Percentiles rank a stretch among this genome's conserved stretches.
These are phyloP conservation scores for Eretmochelys imbricata DNA, from an alignment of 2,113 vertebrate species.

Conservation along the genomic window DNA sequence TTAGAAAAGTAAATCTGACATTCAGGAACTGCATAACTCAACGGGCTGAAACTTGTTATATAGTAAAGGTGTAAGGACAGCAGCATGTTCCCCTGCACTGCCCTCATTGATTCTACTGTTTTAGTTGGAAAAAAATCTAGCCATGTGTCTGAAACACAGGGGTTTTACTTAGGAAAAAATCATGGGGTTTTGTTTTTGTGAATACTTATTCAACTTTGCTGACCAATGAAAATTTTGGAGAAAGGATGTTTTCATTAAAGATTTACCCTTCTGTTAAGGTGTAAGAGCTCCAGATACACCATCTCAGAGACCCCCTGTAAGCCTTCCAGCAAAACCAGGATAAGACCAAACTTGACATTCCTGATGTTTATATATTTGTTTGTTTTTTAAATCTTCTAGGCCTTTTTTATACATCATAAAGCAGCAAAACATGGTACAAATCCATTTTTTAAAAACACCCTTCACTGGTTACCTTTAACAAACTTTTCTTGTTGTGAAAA, in stretches of 20 bases:
- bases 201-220: background rate
- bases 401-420: background rate
- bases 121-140: background rate
- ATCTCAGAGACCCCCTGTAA: background rate
- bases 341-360: background rate
- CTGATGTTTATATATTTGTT: background rate
- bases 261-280: background rate
- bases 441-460: background rate
- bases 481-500: constrained; percentile 1
- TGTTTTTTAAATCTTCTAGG: background rate
- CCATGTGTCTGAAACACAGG: background rate
- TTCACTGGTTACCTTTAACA: background rate
- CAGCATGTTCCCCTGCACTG: background rate
- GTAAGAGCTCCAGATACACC: background rate
- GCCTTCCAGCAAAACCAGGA: background rate
- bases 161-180: background rate
- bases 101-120: background rate
- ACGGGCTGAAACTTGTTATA: background rate
- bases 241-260: background rate
- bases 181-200: background rate
- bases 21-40: background rate
- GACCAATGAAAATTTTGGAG: background rate
- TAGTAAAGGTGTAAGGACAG: background rate
- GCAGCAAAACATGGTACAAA: background rate
- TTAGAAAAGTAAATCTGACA: background rate